phyloP scores from a whole-genome alignment of 2,797 vertebrate species.

The Melanotaenia boesemani region DNA sequence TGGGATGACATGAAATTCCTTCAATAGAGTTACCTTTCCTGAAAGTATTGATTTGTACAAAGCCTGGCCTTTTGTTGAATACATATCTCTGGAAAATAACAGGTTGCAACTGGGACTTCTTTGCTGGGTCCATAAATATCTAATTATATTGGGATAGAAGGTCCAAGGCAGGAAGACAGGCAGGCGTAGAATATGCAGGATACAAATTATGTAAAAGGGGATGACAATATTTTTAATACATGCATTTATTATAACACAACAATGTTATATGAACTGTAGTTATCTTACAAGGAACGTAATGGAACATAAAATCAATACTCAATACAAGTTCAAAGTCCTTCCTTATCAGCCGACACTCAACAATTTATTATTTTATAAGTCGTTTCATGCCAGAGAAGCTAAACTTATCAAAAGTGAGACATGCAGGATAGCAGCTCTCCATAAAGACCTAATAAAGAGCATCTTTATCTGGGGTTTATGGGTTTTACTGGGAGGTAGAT shows the following conservation, averaged over 20 bases:
- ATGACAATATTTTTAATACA: not conserved
- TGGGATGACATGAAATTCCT: not conserved
- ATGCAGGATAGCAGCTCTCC: conserved; percentile 6
- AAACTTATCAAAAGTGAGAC: conserved; percentile 19
- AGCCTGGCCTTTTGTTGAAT: not conserved
- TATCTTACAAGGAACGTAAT: conserved; percentile 4
- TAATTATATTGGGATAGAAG: not conserved
- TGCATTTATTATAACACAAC: no score
- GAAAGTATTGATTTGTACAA: not conserved
- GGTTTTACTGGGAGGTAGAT: conserved; percentile 3
- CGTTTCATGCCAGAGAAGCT: conserved; percentile 32
- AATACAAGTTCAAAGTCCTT: conserved; percentile 40
- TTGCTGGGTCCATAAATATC: not conserved
- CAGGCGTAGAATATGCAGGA: not conserved
- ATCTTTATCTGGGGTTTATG: conserved; percentile 19
- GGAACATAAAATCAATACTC: conserved; percentile 3
- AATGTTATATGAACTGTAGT: not conserved
- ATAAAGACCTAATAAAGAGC: conserved; percentile 29
- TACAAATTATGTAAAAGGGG: not conserved
- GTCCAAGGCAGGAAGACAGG: not conserved
- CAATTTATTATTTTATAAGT: conserved; percentile 64
- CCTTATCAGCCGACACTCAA: conserved; percentile 45
- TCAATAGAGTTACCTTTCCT: conserved; percentile 2
- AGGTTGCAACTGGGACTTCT: no score
- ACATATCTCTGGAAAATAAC: conserved; percentile 1